phyloP scores from a whole-genome alignment of 2,888 invertebrate species.

The Eupeodes luniger region DNA sequence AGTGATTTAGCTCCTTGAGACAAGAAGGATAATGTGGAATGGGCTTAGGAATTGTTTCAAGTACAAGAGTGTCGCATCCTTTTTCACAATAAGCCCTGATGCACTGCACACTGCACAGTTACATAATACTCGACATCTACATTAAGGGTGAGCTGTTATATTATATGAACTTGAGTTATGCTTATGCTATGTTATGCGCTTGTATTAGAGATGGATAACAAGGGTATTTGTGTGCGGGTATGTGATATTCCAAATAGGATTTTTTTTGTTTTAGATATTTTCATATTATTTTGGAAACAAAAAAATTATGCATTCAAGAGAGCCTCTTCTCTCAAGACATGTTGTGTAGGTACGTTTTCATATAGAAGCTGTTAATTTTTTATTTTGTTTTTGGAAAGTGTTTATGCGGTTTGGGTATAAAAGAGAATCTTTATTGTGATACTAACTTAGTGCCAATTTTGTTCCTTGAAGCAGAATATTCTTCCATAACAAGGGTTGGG shows the following conservation, averaged over 20 bases:
- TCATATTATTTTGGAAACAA: neutral
- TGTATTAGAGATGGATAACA: slow-evolving; percentile 36
- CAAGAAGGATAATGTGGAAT: slow-evolving; percentile 68
- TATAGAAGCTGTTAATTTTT: neutral
- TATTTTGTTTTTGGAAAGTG: neutral
- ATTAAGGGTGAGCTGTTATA: slow-evolving; percentile 54
- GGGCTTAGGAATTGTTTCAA: slow-evolving; percentile 72
- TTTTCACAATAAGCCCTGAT: slow-evolving; percentile 61
- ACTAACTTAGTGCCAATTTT: neutral
- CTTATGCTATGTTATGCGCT: neutral
- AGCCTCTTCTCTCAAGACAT: slow-evolving; percentile 18
- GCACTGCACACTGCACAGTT: slow-evolving; percentile 26
- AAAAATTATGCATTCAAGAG: slow-evolving; percentile 53
- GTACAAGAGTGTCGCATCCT: slow-evolving; percentile 72
- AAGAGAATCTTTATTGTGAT: neutral
- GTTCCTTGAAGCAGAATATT: neutral
- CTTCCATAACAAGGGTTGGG: too few relatives aligned
- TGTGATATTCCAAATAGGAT: slow-evolving; percentile 20
- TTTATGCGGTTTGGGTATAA: slow-evolving; percentile 17
- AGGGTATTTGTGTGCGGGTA: neutral
- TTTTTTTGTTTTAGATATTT: neutral
- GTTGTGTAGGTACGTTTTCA: neutral
- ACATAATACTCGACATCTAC: slow-evolving; percentile 48
- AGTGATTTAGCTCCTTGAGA: slow-evolving; percentile 60
- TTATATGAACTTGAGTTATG: slow-evolving; percentile 48